Conservation (phyloP, 2,888 invertebrate species). For the Pyrrhosoma nymphula region DNA sequence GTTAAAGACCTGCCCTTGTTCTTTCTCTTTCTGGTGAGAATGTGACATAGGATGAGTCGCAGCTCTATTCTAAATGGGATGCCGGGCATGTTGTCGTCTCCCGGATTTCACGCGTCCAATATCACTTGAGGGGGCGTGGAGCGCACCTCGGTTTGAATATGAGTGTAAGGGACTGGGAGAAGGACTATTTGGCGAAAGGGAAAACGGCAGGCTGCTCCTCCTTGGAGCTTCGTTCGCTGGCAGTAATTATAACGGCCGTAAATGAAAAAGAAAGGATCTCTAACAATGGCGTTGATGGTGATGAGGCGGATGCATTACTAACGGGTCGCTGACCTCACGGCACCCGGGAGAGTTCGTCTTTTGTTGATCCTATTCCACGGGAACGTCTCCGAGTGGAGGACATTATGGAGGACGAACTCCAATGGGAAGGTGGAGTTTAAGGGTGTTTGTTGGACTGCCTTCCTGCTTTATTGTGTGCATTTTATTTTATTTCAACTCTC, state of each 20-base stretch:
- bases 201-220: not conserved
- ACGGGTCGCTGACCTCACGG: not conserved
- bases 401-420: not conserved
- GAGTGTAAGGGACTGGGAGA: not conserved
- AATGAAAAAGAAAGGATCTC: not conserved
- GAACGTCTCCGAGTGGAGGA: not conserved
- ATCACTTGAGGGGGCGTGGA: not conserved
- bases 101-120: not conserved
- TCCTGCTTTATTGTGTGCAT: not conserved
- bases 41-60: not conserved
- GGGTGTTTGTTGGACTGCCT: not conserved
- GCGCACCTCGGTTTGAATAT: not conserved
- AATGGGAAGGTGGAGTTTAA: not conserved
- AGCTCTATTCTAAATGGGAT: not conserved
- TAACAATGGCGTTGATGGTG: not conserved
- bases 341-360: not conserved
- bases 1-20: not conserved
- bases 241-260: not conserved
- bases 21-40: not conserved
- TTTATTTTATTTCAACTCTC: not conserved
- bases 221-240: not conserved
- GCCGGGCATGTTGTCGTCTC: not conserved
- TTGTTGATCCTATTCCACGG: not conserved
- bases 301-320: constrained; percentile 9
- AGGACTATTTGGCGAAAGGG: not conserved